Evolutionary conservation across 2,888 invertebrate genomes (phyloP).

Genomic region (Venusia cambrica): DNA sequence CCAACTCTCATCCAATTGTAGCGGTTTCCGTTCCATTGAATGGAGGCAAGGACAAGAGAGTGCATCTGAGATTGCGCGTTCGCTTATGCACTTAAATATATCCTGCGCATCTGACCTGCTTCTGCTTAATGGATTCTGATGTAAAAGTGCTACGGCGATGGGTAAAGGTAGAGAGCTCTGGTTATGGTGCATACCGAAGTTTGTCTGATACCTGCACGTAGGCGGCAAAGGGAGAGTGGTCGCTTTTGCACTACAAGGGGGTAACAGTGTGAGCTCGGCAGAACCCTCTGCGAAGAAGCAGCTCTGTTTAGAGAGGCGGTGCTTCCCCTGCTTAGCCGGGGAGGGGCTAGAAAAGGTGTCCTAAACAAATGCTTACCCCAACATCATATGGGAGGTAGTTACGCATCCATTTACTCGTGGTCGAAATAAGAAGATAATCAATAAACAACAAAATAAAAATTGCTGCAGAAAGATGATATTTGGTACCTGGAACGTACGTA

Average conservation of each 20-base stretch:
- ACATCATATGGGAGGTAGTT: not conserved
- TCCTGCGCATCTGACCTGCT: not conserved
- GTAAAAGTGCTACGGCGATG: not conserved
- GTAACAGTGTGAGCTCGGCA: too few relatives aligned
- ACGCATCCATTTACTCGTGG: not conserved
- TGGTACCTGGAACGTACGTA: not conserved
- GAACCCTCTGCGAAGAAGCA: too few relatives aligned
- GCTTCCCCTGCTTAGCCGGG: too few relatives aligned
- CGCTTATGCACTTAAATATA: not conserved
- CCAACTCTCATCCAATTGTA: not conserved
- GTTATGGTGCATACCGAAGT: not conserved
- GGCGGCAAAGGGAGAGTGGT: slow-evolving; percentile 1
- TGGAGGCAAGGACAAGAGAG: not conserved
- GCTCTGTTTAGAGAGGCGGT: too few relatives aligned
- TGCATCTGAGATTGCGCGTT: slow-evolving; percentile 1
- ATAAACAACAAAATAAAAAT: not conserved
- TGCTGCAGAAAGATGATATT: not conserved
- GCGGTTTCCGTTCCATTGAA: slow-evolving; percentile 2
- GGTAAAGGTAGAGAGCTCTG: slow-evolving; percentile 1
- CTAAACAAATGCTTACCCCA: not conserved
- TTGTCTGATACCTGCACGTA: not conserved
- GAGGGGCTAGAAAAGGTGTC: too few relatives aligned
- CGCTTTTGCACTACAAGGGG: too few relatives aligned
- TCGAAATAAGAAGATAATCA: not conserved
- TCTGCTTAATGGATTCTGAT: slow-evolving; percentile 1